Conservation (phyloP, 1,140 invertebrate species). For the Drosophila mauritiana region DNA sequence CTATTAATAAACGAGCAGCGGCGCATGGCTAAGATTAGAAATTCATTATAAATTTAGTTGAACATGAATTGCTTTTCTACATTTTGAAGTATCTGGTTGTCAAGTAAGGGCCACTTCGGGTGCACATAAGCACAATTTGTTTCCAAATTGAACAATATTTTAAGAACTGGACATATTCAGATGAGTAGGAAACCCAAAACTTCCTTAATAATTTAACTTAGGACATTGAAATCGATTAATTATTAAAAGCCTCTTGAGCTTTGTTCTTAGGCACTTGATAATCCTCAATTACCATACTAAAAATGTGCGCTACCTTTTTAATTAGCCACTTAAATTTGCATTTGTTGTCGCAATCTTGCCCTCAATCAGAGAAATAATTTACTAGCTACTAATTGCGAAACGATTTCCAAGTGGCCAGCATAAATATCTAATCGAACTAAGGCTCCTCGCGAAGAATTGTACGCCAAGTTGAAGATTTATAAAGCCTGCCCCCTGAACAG, state of each 20-base stretch:
- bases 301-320: constrained; percentile 2
- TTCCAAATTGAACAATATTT: no score
- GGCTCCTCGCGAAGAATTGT: constrained; percentile 9
- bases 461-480: constrained; percentile 45
- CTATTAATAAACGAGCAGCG: neutral
- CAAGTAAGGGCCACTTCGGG: neutral
- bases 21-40: neutral
- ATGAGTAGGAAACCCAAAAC: neutral
- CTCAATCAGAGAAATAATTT: constrained; percentile 44
- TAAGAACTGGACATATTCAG: neutral
- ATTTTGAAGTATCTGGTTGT: neutral
- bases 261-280: neutral
- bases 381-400: constrained; percentile 34
- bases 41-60: neutral
- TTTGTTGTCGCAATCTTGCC: constrained; percentile 27
- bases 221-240: no score
- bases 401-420: constrained; percentile 19
- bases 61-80: neutral
- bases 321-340: constrained; percentile 39
- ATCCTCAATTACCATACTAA: neutral
- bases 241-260: neutral
- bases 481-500: constrained; percentile 20
- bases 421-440: constrained; percentile 61
- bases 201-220: no score
- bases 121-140: neutral